Base-by-base conservation (phyloP, 2,888 invertebrate species). In the Ophion costatus region DNA sequence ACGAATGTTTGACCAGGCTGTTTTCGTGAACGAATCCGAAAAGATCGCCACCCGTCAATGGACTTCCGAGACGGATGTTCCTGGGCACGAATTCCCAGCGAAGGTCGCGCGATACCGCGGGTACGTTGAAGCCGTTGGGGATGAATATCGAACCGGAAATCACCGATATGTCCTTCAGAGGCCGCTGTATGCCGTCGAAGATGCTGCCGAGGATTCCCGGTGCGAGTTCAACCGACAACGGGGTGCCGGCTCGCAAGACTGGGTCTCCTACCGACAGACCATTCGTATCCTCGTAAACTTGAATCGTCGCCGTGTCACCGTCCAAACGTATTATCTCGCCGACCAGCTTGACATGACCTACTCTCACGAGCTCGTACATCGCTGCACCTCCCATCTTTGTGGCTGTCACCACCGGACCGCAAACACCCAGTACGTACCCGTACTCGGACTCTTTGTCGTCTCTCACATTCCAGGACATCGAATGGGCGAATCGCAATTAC, bases 101-200 rank as follows among this genome's bases (percentile, higher is more conserved):
- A 78, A 94, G 94, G 4, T 96, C 95, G 69, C 98, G 95, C 10
- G 97, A 97, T 83, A 99, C 94, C 74, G 97, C 96, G 14, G 98
- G 98, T 80, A 97, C 96, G 94, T 98, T 98, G 73, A 99, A 96
- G 94, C 99, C 99, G 95, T 98, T 99, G 66, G 99, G 99, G 94
- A 99, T 99, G 96, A 99, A 99, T 94, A 99, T 99, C 93, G 98
- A 98, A 92, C 97, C 95, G 2, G 98, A 98, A 89, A 98, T 94
- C 92, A 97, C 97, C 92, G 97, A 95, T 94, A 99, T 99, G 94
- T 98, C 98, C 94, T 97, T 98, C 91, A 99, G 94, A 0, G 99
- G 99, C 91, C 99, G 97, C 94, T 99, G 99, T 94, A 99, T 99
- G 94, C 99, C 99, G 95, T 99, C 99, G 95, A 99, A 99, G 94